A percentile compares a stretch with the other conserved stretches of the same genome.
These are phyloP conservation scores for Hyperopisus bebe DNA, from an alignment of 2,113 vertebrate genomes.

Conservation along the genomic window DNA sequence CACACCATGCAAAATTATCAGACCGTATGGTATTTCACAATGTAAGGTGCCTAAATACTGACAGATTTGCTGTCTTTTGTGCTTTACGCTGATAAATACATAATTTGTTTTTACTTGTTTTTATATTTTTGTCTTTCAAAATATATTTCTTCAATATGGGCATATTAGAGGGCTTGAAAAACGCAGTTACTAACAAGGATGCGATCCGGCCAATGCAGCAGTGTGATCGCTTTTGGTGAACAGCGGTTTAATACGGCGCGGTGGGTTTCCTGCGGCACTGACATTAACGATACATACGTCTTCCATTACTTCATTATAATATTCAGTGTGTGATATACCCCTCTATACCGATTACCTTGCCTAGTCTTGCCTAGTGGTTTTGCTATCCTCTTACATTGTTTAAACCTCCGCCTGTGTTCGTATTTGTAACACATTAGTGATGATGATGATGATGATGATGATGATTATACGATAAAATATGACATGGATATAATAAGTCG, in stretches of 20 bases:
- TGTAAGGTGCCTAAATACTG: neutral
- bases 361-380: neutral
- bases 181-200: neutral
- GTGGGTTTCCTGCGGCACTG: neutral
- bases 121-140: neutral
- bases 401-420: neutral
- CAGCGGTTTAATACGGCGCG: neutral
- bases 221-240: neutral
- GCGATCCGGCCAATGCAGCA: neutral
- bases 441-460: neutral
- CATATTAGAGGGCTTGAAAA: neutral
- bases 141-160: neutral
- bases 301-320: neutral
- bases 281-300: neutral
- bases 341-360: neutral
- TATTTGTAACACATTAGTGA: neutral
- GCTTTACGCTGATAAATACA: neutral
- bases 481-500: neutral
- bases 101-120: neutral
- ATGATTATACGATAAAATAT: neutral
- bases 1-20: neutral
- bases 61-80: neutral
- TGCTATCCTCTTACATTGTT: neutral
- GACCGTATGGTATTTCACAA: neutral
- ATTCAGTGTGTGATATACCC: neutral